Evolutionary conservation across 1,140 invertebrate species (phyloP), one percentile per base, ranked within the genome.

Genomic region (Meloidogyne exigua): DNA sequence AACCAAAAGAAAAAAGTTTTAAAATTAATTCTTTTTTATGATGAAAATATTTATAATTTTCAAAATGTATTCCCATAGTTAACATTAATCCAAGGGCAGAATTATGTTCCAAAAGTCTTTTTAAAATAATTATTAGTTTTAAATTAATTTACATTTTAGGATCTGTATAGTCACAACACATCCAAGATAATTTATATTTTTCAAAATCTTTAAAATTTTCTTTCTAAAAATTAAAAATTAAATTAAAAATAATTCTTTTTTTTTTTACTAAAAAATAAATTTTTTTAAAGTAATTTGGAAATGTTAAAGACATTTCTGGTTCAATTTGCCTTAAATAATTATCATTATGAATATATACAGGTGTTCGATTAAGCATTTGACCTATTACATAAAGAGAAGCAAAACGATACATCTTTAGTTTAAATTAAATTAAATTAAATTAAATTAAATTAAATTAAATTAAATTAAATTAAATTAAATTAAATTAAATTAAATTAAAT

Each of bases 331-430:
- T 63, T 18, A 73, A 25, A 64, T 26, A 67, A 44, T 69, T 39
- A 23, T 69, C 57, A 39, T 67, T 32, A 25, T 28, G 2, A 18
- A 69, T 26, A 72, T 73, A 73, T 23, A 36, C 23, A 13, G 65
- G 49, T 44, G 72, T 28, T 32, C 72, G 5, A 18, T 42, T 42
- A n/a, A 73, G 28, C 63, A 32, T 69, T 72, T 73, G 11, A 18
- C 72, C 72, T 18, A 73, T 73, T 39, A 26, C 68, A 44, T 73
- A 73, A 13, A 73, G 26, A 13, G 72, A 73, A 12, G 72, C 72
- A 42, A 74, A 73, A 25, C 72, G 23, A 25, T 18, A 73, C 72
- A 73, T 64, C 72, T 73, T 23, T 39, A 39, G 0, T 7, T 9
- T 39, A 9, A 39, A 9, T 39, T 9, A 39, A 39, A 39, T 39